Percentiles rank a stretch among this genome's conserved stretches.
Conservation (phyloP, 2,888 invertebrate genomes). For the Dysmachus trigonus region DNA sequence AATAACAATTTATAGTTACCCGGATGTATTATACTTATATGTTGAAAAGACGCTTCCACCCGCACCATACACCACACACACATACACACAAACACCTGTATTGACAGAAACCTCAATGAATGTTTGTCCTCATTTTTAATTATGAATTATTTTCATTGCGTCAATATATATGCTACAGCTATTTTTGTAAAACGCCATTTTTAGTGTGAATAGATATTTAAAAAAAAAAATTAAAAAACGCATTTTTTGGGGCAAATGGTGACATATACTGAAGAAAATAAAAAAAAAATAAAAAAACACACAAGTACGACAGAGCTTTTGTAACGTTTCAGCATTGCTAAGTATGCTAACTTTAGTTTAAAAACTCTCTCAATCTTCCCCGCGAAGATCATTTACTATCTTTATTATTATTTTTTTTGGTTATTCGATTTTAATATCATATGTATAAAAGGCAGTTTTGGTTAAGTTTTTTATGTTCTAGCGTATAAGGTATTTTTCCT, state of each 20-base stretch:
- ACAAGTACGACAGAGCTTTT: conserved; percentile 51
- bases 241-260: conserved; percentile 47
- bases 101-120: conserved; percentile 29
- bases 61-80: background rate
- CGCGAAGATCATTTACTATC: conserved; percentile 22
- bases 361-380: conserved; percentile 26
- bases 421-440: conserved; percentile 17
- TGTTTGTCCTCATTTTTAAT: conserved; percentile 40
- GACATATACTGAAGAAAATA: conserved; percentile 37
- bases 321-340: conserved; percentile 55
- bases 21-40: conserved; percentile 22
- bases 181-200: conserved; percentile 37
- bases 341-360: conserved; percentile 46
- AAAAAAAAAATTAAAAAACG: too few relatives aligned
- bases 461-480: conserved; percentile 37
- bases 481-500: conserved; percentile 21
- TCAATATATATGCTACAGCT: conserved; percentile 44
- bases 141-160: conserved; percentile 42
- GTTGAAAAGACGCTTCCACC: background rate
- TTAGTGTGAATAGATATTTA: conserved; percentile 38
- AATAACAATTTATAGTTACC: background rate
- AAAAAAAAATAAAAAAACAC: conserved; percentile 1
- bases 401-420: conserved; percentile 5
- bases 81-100: background rate
- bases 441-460: conserved; percentile 38